These are phyloP conservation scores for Lithobates pipiens DNA, from an alignment of 2,797 vertebrate species.

Conservation along the genomic window DNA sequence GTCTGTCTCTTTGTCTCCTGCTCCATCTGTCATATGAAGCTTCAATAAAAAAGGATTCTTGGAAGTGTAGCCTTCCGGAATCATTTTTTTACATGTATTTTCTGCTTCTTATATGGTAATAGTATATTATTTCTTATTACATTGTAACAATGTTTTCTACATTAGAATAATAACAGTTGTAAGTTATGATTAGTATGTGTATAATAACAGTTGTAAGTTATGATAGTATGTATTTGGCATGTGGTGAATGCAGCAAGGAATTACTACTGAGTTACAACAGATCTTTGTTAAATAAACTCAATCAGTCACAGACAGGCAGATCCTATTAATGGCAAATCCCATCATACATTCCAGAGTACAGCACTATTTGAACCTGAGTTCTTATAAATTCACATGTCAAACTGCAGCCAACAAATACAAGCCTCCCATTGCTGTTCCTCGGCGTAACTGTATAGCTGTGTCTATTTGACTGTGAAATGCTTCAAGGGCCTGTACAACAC, in stretches of 20 bases:
- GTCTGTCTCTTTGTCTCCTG: too few relatives aligned
- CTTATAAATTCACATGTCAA: slow-evolving; percentile 46
- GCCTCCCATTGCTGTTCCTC: slow-evolving; percentile 17
- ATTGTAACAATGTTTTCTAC: neutral
- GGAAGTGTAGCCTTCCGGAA: too few relatives aligned
- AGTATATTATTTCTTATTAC: neutral
- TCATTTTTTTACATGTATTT: neutral
- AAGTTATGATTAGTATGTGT: slow-evolving; percentile 6
- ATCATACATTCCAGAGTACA: slow-evolving; percentile 27
- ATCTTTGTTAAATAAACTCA: slow-evolving; percentile 51
- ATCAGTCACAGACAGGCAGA: slow-evolving; percentile 21
- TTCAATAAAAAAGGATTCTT: too few relatives aligned
- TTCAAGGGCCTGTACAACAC: slow-evolving; percentile 17
- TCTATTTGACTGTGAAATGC: slow-evolving; percentile 44
- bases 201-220: neutral
- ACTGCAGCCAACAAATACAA: slow-evolving; percentile 41
- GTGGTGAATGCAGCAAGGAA: slow-evolving; percentile 21
- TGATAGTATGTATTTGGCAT: slow-evolving; percentile 31
- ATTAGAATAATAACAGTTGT: neutral
- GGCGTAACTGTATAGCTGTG: slow-evolving; percentile 56
- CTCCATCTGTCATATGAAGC: too few relatives aligned
- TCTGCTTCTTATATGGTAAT: neutral
- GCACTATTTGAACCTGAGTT: slow-evolving; percentile 31
- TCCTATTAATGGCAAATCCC: slow-evolving; percentile 44
- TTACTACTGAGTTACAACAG: slow-evolving; percentile 36